Evolutionary conservation across 1,140 invertebrate species (phyloP), one percentile per base, ranked within the genome.

Genomic region (Ips typographus): DNA sequence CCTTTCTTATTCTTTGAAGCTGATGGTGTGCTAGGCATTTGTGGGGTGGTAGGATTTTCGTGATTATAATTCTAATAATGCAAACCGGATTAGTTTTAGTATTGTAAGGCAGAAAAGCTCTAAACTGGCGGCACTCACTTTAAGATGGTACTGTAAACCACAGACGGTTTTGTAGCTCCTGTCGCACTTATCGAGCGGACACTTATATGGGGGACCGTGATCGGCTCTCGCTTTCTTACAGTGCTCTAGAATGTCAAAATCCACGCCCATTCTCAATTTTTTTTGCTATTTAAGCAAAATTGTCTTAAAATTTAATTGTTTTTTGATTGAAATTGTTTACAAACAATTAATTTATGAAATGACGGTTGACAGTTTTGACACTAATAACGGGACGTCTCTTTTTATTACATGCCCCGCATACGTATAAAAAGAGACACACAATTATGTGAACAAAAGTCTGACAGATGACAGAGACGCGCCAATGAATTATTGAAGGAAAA

Each of bases 211-310:
- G 68, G 92, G 92, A 65, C 91, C 84, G 77, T 87, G 91, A 68
- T 91, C 89, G 72, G 88, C 87, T 71, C 89, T 85, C 69, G 94
- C 83, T 81, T 93, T 92, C 75, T 91, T 88, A 77, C 90, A 92
- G 82, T 92, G 94, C 78, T 91, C 90, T 74, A 91, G 84, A 66
- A 93, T 88, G 85, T 94, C 92, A 83, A 94, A 93, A 80, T 93
- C 89, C 53, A 90, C 81, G 68, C 87, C 88, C 88, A 91, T 91
- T 3, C 41, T 55, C 4, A 5, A n/a, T 7, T 4, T 55, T 55
- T 55, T 55, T 47, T 47, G 4, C 4, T 47, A 47, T 47, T 47
- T 22, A 22, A 22, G 22, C 22, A 0, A 22, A 22, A 22, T 22
- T 22, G 22, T 22, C 22, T 22, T 22, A 22, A 22, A 22, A 22